phyloP scores from a whole-genome alignment of 1,140 invertebrate genomes.

The Bombus confusus region DNA sequence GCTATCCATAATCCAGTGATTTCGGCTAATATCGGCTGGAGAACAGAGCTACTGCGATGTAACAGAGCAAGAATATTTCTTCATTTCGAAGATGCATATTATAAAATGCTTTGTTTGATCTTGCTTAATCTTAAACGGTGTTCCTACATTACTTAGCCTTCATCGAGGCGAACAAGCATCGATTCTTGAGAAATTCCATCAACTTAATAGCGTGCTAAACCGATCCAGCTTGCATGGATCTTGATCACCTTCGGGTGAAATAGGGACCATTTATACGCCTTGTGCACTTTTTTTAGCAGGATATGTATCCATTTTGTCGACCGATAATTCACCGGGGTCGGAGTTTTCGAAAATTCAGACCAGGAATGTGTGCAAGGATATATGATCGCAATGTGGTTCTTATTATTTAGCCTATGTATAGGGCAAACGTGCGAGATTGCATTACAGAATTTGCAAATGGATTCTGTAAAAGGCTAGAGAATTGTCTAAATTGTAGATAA shows the following conservation, averaged over 20 bases:
- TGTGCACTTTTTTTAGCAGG: neutral
- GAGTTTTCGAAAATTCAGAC: neutral
- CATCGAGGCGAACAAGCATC: neutral
- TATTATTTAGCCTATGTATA: neutral
- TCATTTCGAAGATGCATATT: neutral
- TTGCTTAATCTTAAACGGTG: neutral
- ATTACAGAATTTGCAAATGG: no score
- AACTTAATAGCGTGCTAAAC: constrained; percentile 4
- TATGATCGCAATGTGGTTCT: neutral
- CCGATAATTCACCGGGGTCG: neutral
- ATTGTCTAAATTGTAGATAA: no score
- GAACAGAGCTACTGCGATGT: neutral
- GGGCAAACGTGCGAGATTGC: neutral
- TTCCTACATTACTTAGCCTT: neutral
- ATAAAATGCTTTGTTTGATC: neutral
- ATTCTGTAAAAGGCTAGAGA: neutral
- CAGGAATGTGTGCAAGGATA: neutral
- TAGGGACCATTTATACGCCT: constrained; percentile 23
- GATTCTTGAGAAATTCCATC: constrained; percentile 22
- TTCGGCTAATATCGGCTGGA: constrained; percentile 1
- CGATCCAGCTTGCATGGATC: neutral
- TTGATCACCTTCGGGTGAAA: constrained; percentile 1
- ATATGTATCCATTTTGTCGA: no score
- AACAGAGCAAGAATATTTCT: neutral
- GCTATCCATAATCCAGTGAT: constrained; percentile 13